A percentile compares a stretch with the other conserved stretches of the same genome.
Evolutionary conservation across 1,140 invertebrate species (phyloP).

Genomic region (Eumaeus atala): DNA sequence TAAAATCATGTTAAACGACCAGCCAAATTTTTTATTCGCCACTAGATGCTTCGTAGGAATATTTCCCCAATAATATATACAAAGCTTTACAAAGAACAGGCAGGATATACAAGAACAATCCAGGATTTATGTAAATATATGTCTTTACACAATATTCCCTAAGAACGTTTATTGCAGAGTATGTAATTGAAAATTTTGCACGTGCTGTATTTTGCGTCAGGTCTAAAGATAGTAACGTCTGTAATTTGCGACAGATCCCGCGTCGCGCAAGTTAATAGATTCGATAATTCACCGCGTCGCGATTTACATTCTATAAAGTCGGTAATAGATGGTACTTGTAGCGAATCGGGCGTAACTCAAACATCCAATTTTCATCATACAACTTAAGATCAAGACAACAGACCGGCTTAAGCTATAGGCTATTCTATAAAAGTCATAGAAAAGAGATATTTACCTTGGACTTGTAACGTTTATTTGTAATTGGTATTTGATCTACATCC

Average conservation of each 20-base stretch:
- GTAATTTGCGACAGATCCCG: conserved; percentile 36
- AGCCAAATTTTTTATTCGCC: no score
- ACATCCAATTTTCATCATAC: conserved; percentile 3
- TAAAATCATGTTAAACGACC: no score
- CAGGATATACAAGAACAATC: no score
- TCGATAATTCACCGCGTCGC: conserved; percentile 62
- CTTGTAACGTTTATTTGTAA: no score
- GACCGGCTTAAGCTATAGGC: no score
- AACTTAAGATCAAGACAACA: no score
- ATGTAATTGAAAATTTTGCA: conserved; percentile 1
- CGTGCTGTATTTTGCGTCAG: conserved; percentile 1
- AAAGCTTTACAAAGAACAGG: no score
- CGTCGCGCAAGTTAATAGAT: conserved; percentile 67
- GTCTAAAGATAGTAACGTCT: conserved; percentile 29
- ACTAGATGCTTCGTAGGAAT: no score
- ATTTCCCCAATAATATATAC: no score
- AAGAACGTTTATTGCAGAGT: neutral
- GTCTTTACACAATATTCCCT: neutral
- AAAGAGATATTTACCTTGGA: no score
- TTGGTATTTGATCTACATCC: no score
- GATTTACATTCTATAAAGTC: conserved; percentile 45
- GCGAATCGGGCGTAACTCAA: conserved; percentile 15
- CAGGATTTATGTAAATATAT: neutral
- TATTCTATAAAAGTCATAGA: no score
- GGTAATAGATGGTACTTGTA: conserved; percentile 52